These are phyloP conservation scores for Drosophila sechellia DNA, from an alignment of 1,140 invertebrate genomes.

Conservation along the genomic window DNA sequence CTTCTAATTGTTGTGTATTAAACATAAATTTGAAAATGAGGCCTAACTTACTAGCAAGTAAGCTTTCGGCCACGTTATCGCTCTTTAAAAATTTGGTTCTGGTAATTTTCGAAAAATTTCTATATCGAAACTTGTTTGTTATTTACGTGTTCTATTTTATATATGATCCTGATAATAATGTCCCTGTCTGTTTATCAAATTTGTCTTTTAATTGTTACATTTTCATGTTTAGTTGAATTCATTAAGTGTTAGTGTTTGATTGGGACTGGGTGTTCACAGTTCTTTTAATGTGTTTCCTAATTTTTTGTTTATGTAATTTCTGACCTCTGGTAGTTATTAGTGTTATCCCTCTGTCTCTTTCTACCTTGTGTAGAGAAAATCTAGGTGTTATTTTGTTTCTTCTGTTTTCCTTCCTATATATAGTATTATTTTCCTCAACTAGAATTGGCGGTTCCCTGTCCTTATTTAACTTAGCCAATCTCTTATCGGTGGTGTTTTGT, in stretches of 20 bases:
- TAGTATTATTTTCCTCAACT: neutral
- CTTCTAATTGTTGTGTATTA: conserved; percentile 10
- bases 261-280: neutral
- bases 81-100: conserved; percentile 18
- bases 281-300: neutral
- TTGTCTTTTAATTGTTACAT: neutral
- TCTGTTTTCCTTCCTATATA: conserved; percentile 7
- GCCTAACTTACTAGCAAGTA: neutral
- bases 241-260: conserved; percentile 7
- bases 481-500: neutral
- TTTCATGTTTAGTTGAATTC: neutral
- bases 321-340: conserved; percentile 1
- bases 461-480: conserved; percentile 1
- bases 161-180: too few relatives aligned
- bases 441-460: neutral
- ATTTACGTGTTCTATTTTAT: too few relatives aligned
- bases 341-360: neutral
- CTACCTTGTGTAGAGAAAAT: neutral
- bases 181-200: neutral
- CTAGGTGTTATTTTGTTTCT: conserved; percentile 12
- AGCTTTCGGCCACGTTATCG: neutral
- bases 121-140: too few relatives aligned
- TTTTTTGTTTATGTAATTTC: conserved; percentile 1
- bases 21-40: neutral
- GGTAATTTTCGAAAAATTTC: too few relatives aligned